Evolutionary conservation across 2,888 invertebrate species (phyloP).

Genomic region (Meloe dianella): DNA sequence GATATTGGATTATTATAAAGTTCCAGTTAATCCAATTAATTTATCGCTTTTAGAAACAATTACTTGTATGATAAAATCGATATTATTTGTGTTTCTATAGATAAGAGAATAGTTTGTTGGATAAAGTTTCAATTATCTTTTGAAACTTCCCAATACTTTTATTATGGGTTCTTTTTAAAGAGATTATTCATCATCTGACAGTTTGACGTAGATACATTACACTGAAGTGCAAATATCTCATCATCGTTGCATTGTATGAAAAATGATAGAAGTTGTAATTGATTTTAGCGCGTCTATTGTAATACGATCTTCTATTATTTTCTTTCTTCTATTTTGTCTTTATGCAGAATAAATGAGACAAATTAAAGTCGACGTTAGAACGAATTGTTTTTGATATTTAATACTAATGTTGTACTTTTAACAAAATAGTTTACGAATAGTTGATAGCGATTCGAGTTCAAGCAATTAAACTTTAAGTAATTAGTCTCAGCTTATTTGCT

Average conservation of each 20-base stretch:
- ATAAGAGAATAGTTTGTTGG: neutral
- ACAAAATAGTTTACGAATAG: conserved; percentile 1
- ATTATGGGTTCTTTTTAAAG: neutral
- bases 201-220: conserved; percentile 4
- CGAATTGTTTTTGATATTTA: neutral
- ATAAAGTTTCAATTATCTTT: neutral
- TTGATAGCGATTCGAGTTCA: neutral
- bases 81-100: neutral
- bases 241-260: neutral
- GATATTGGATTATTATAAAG: neutral
- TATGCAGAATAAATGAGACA: neutral
- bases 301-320: neutral
- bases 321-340: neutral
- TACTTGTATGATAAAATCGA: neutral
- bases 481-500: neutral
- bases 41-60: neutral
- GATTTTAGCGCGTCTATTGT: neutral
- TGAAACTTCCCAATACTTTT: neutral
- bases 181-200: conserved; percentile 5
- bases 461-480: conserved; percentile 6
- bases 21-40: neutral
- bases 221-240: neutral
- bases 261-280: conserved; percentile 1
- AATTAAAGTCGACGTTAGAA: neutral
- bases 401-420: neutral